Conservation (phyloP, 2,888 invertebrate species). For the Fabriciana adippe region DNA sequence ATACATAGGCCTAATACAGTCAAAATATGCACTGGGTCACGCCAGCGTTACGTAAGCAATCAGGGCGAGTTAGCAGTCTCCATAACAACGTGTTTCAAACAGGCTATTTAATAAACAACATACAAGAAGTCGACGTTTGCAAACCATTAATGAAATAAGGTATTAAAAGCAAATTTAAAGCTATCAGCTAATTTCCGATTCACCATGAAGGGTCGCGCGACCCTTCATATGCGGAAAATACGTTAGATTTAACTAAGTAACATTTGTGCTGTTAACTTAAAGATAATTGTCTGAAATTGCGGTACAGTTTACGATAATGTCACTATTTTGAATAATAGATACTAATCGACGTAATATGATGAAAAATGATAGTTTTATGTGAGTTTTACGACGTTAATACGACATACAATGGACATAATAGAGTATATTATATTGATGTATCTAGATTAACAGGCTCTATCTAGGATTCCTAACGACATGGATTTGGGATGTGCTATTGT, state of each 20-base stretch:
- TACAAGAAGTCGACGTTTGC: conserved; percentile 7
- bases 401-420: conserved; percentile 27
- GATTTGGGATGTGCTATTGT: conserved; percentile 41
- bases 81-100: conserved; percentile 53
- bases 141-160: background rate
- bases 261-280: background rate
- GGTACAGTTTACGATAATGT: conserved; percentile 14
- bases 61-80: conserved; percentile 45
- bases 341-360: conserved; percentile 39
- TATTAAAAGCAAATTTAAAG: background rate
- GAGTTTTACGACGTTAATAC: conserved; percentile 35
- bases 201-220: background rate
- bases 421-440: conserved; percentile 26
- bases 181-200: conserved; percentile 11
- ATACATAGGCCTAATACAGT: conserved; percentile 38
- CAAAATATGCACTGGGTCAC: conserved; percentile 50
- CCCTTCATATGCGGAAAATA: background rate
- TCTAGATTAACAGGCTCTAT: conserved; percentile 40
- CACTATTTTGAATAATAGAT: conserved; percentile 29
- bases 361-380: conserved; percentile 39
- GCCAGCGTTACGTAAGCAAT: conserved; percentile 52
- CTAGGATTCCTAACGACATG: conserved; percentile 39
- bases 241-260: background rate
- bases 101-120: conserved; percentile 41
- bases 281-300: conserved; percentile 7